Base-by-base conservation (phyloP, 1,140 invertebrate genomes). In the Chymomyza costata region DNA sequence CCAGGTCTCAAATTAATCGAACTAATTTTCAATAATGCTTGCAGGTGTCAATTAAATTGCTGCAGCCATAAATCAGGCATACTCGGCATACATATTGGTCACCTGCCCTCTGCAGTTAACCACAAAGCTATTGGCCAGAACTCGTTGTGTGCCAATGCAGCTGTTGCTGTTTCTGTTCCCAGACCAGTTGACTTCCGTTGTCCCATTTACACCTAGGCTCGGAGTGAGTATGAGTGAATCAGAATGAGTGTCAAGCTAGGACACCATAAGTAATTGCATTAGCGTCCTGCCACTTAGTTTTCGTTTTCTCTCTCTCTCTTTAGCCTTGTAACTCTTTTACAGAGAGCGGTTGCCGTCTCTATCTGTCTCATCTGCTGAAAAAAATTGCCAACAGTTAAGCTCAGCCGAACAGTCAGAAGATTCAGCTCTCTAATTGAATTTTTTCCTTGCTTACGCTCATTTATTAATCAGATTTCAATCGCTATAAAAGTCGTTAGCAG, bases 391-490 rank as follows among this genome's bases (percentile, higher is more conserved):
- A 66, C 49, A 71, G 62, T 71, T 78, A 76, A 66, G 10, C 45
- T 56, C 37, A 54, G 28, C 43, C 40, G 41, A 13, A 14, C 18
- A 39, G 64, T 47, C 46, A 16, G 37, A 18, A 41, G 32, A 21
- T 21, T 30, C 25, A 17, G 54, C 31, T 49, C 32, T 61, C 70
- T 76, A 76, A 76, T 76, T 76, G 71, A 80, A 80, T 73, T 80
- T 62, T 57, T 49, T 30, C 11, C 73, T 56, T 34, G 5, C 31
- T 34, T 11, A 50, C 64, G 56, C 73, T 67, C 73, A 80, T 80
- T 80, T 80, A 80, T 80, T 80, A 80, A 80, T 73, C 73, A 55
- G 73, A 80, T 80, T 80, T 80, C 73, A 64, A 80, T 80, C 73
- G 73, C 46, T 37, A 44, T 49, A 40, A 58, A 52, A 50, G 53